Conservation (phyloP, 2,113 vertebrate genomes). For the Cyprinodon brontotheroides region DNA sequence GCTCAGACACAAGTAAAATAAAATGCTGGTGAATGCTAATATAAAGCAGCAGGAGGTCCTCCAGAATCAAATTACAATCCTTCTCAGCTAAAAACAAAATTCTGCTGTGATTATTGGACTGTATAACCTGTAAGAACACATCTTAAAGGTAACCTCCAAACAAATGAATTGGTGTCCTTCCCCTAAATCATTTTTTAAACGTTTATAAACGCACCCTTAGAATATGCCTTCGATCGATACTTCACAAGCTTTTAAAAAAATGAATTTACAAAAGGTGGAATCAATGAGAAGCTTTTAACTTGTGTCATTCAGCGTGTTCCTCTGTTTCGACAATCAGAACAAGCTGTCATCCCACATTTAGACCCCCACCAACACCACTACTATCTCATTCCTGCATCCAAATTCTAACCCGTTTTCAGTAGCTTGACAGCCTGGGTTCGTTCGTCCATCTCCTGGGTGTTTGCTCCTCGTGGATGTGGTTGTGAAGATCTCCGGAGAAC, state of each 20-base stretch:
- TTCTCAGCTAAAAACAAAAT: neutral
- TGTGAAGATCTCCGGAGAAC: constrained; percentile 95
- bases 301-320: constrained; percentile 19
- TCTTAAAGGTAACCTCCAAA: constrained; percentile 20
- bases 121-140: constrained; percentile 24
- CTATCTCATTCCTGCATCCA: neutral
- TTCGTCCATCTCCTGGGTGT: constrained; percentile 90
- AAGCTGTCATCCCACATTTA: constrained; percentile 1
- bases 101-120: constrained; percentile 25
- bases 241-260: constrained; percentile 22
- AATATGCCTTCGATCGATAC: constrained; percentile 24
- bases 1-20: neutral
- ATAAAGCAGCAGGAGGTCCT: neutral
- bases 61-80: neutral
- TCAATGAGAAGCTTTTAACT: constrained; percentile 28
- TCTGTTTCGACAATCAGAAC: constrained; percentile 23
- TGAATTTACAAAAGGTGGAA: constrained; percentile 24
- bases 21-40: neutral
- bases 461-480: constrained; percentile 95
- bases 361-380: too few species aligned
- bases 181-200: constrained; percentile 26
- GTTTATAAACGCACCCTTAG: constrained; percentile 19
- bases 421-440: constrained; percentile 97
- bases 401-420: constrained; percentile 91
- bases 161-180: constrained; percentile 22